Evolutionary conservation across 2,888 invertebrate genomes (phyloP), one percentile per base, ranked within the genome.

Genomic region (Myopa tessellatipennis): DNA sequence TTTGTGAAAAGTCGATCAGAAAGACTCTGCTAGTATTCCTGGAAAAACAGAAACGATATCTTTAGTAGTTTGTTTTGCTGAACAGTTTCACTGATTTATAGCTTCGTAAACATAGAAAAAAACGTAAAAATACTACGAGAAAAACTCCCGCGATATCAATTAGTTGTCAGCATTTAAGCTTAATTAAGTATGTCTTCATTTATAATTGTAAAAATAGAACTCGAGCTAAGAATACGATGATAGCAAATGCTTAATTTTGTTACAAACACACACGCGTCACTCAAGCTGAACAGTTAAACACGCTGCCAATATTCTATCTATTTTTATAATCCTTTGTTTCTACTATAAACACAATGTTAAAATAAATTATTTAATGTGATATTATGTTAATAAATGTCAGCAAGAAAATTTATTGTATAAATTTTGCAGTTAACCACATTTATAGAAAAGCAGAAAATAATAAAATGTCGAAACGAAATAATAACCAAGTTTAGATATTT

Each of bases 321-420:
- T 8, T 50, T 68, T 63, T 40, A n/a, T 55, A 38, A 14, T 55
- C 38, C 5, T 52, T 71, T 38, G 61, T 18, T 18, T 65, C 61
- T n/a, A 60, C 1, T 65, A 67, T 18, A 63, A 65, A 55, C 63
- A 75, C 16, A 65, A 74, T 36, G 38, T 65, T 40, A 67, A 68
- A 60, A 55, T 68, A 79, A 79, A 74, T 78, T 74, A 74, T 71
- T 81, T 78, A 80, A 81, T 82, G 82, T 82, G 82, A 82, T 82
- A 82, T 82, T 82, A 82, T 80, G 78, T 80, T 82, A 82, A 81
- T 82, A 79, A 61, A 82, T 80, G 78, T 79, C 80, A 82, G n/a
- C 7, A 18, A 40, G 10, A 65, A 52, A 63, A 65, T 10, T 26
- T 6, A 34, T 63, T 60, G 36, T 36, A 58, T 58, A 55, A n/a